phyloP scores from a whole-genome alignment of 2,113 vertebrate genomes.

The Vimba vimba region DNA sequence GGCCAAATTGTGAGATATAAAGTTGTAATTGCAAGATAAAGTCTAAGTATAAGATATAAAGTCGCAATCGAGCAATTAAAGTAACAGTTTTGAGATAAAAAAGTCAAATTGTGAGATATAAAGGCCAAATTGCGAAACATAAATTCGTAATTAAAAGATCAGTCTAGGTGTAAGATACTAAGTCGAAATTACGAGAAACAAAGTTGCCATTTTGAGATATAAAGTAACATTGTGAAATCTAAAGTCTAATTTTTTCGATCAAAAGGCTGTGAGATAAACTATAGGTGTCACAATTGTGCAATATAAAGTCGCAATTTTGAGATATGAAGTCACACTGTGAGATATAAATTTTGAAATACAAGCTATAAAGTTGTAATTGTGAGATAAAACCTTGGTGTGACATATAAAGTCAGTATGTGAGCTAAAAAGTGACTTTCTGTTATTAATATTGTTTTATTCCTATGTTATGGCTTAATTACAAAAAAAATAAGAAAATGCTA shows the following conservation, averaged over 20 bases:
- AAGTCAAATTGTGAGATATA: too few relatives aligned
- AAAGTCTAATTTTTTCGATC: neutral
- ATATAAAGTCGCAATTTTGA: neutral
- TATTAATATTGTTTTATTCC: neutral
- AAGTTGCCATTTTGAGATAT: neutral
- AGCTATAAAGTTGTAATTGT: neutral
- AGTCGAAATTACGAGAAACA: neutral
- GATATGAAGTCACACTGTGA: neutral
- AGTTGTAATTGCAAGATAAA: too few relatives aligned
- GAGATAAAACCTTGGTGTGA: neutral
- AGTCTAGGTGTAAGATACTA: too few relatives aligned
- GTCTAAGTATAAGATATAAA: neutral
- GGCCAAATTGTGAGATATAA: too few relatives aligned
- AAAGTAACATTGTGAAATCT: neutral
- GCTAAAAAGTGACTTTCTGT: neutral
- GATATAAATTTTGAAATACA: neutral
- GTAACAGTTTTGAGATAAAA: too few relatives aligned
- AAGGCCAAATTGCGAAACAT: too few relatives aligned
- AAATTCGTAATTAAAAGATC: too few relatives aligned
- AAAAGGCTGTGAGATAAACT: too few relatives aligned
- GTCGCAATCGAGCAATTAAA: too few relatives aligned
- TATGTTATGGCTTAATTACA: neutral
- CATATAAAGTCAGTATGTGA: neutral
- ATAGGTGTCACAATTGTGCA: too few relatives aligned
- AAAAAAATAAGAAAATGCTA: neutral